Evolutionary conservation across 1,140 invertebrate species (phyloP), one percentile per base, ranked within the genome.

Genomic region (Drosophila sturtevanti): DNA sequence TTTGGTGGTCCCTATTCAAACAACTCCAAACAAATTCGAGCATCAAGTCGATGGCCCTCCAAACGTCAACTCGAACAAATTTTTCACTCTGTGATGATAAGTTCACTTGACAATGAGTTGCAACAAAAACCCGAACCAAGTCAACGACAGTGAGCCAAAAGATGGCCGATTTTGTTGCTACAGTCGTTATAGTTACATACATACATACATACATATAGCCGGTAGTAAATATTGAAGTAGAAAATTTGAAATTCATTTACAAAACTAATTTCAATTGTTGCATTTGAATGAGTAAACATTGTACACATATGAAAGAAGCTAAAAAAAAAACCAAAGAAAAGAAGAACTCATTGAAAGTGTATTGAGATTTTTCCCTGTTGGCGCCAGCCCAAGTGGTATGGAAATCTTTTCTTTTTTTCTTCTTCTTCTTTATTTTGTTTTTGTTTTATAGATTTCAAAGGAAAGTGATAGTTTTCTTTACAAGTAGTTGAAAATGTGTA

Each of bases 71-170:
- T 89, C 80, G 72, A 89, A 89, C 79, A 84, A 89, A 72, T 72
- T 79, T 72, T 65, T 60, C 71, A 60, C 18, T 77, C 41, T 68
- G 44, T 55, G 52, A 41, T 71, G 81, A 89, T 89, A 89, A 89
- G 84, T 89, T 89, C 80, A 89, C 84, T 89, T 89, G 84, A 89
- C 84, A 89, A 89, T 89, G 84, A 89, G 85, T 89, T 89, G 84
- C 84, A 89, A 89, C 85, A 84, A 87, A 85, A 79, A 59, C 64
- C 75, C 79, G 68, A 86, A 67, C 71, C 74, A 80, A 74, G 76
- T 66, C 72, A 66, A 62, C 48, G 12, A 21, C 34, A 58, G 35
- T 24, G 22, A 41, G 16, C 48, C 68, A 68, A 72, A 52, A 67
- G 67, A 71, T 66, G 66, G 70, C 66, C 73, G 51, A 48, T 21